phyloP scores from a whole-genome alignment of 2,113 vertebrate species.

The Leptobrachium ailaonicum region DNA sequence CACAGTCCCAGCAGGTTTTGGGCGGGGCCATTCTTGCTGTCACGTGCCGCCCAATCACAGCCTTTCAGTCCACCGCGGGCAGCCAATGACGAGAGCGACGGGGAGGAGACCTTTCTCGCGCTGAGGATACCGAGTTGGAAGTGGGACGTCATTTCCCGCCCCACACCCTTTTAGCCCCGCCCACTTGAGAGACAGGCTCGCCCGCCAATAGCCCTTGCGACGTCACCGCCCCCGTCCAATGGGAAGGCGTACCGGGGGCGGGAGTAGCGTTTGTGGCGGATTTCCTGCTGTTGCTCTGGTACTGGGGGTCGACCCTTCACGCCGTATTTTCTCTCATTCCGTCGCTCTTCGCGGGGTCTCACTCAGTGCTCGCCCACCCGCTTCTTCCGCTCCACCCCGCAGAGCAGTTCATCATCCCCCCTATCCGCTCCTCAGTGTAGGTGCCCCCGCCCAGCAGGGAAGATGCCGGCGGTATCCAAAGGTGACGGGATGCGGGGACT shows the following conservation, averaged over 20 bases:
- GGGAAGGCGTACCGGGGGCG: not conserved
- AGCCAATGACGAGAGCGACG: not conserved
- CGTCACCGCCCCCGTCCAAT: slow-evolving; percentile 29
- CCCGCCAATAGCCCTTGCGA: not conserved
- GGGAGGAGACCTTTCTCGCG: not conserved
- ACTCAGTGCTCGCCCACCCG: not conserved
- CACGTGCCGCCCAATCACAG: not conserved
- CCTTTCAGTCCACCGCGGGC: not conserved
- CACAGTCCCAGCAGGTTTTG: not conserved
- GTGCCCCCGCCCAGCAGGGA: slow-evolving; percentile 57
- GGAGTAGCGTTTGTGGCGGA: slow-evolving; percentile 46
- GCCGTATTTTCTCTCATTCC: not conserved
- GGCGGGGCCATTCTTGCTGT: not conserved
- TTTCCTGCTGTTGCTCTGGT: slow-evolving; percentile 48
- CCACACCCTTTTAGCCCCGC: slow-evolving; percentile 35
- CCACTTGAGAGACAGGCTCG: not conserved
- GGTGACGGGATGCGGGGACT: slow-evolving; percentile 93
- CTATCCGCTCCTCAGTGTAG: slow-evolving; percentile 48
- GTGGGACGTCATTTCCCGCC: slow-evolving; percentile 26
- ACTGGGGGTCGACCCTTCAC: not conserved
- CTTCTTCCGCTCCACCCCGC: not conserved
- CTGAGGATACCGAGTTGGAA: not conserved
- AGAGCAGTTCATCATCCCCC: slow-evolving; percentile 39
- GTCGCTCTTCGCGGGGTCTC: not conserved
- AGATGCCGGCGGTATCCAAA: slow-evolving; percentile 93